phyloP scores from a whole-genome alignment of 2,888 invertebrate species.

The Pristionchus mayeri region DNA sequence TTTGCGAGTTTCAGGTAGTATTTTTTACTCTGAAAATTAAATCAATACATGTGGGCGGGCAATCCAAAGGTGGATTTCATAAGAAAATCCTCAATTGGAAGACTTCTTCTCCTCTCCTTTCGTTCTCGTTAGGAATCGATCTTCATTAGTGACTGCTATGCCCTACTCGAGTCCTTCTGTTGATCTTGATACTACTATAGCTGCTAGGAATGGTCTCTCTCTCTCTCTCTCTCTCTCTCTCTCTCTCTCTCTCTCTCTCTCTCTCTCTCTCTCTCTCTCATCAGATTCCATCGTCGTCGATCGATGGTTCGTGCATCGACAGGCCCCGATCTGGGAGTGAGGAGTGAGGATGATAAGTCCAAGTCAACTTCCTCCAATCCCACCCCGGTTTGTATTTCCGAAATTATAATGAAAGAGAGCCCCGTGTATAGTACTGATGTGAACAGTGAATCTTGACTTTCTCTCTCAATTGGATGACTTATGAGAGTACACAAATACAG shows the following conservation, averaged over 20 bases:
- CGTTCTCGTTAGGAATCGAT: not conserved
- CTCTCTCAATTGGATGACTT: not conserved
- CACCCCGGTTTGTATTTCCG: too few species aligned
- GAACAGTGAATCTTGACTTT: not conserved
- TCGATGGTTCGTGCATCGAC: slow-evolving; percentile 36
- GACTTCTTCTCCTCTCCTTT: not conserved
- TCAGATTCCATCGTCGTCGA: slow-evolving; percentile 25
- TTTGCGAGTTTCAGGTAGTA: too few species aligned
- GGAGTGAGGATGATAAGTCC: not conserved
- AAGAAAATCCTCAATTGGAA: not conserved
- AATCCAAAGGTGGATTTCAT: not conserved
- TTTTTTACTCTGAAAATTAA: too few species aligned
- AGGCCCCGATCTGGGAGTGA: slow-evolving; percentile 10
- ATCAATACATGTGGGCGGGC: too few species aligned
- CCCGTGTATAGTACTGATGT: too few species aligned
- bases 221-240: not conserved
- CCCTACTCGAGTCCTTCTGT: not conserved
- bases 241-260: not conserved
- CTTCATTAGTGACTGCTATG: not conserved
- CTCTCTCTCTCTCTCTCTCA: too few species aligned
- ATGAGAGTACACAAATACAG: not conserved
- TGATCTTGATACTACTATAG: not conserved
- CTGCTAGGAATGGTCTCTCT: not conserved
- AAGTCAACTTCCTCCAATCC: too few species aligned
- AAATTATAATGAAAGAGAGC: too few species aligned